A percentile compares a stretch with the other conserved stretches of the same genome.
Evolutionary conservation across 2,113 vertebrate species (phyloP).

Genomic region (Platysteira castanea): DNA sequence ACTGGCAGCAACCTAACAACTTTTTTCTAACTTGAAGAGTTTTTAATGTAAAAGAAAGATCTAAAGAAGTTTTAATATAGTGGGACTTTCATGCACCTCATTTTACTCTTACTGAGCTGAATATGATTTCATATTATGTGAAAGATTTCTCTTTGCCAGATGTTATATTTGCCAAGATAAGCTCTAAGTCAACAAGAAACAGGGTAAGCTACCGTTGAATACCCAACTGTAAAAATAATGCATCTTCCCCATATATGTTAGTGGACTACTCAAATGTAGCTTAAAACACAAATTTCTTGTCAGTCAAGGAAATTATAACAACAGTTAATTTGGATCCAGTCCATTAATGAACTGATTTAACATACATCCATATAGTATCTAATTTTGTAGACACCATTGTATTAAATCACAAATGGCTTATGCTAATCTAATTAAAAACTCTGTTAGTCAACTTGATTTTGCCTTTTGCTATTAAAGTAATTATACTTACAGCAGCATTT

Average conservation of each 20-base stretch:
- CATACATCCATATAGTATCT: background rate
- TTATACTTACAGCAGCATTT: conserved; percentile 29
- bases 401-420: conserved; percentile 21
- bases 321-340: background rate
- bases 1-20: background rate
- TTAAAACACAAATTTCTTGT: background rate
- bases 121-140: background rate
- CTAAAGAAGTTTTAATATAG: background rate
- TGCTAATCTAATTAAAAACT: conserved; percentile 48
- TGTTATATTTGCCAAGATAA: background rate
- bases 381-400: background rate
- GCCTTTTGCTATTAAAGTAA: conserved; percentile 23
- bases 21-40: background rate
- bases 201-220: background rate
- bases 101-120: background rate
- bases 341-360: background rate
- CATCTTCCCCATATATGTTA: background rate
- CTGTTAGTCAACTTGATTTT: conserved; percentile 32
- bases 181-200: background rate
- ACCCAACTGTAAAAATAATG: background rate
- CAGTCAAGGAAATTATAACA: background rate
- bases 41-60: background rate
- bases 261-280: background rate
- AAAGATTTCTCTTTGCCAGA: background rate
- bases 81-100: background rate